Evolutionary conservation across 2,888 invertebrate species (phyloP).

Genomic region (Agrochola litura): DNA sequence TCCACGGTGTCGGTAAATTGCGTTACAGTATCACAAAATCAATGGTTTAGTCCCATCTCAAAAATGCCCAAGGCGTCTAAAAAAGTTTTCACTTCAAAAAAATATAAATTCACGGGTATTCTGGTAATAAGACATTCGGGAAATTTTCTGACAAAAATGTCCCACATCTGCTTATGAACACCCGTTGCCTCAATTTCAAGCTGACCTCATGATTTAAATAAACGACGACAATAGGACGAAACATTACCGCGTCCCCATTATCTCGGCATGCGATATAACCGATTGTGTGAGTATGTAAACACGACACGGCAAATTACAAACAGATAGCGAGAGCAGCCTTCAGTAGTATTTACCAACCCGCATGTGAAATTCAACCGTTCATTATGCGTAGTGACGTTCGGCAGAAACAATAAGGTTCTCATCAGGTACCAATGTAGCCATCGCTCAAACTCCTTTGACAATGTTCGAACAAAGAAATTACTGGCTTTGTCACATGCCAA

Average conservation of each 20-base stretch:
- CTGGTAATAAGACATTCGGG: not conserved
- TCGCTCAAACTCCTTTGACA: conserved; percentile 48
- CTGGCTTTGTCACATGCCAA: conserved; percentile 8
- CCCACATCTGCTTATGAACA: not conserved
- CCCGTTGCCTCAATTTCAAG: not conserved
- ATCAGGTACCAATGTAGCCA: conserved; percentile 35
- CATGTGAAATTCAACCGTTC: conserved; percentile 73
- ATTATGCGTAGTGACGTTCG: conserved; percentile 67
- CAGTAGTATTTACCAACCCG: conserved; percentile 69
- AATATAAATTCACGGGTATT: no score
- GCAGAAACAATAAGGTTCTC: conserved; percentile 57
- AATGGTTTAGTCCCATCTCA: no score
- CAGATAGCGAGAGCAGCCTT: conserved; percentile 53
- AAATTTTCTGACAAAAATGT: not conserved
- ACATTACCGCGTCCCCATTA: conserved; percentile 36
- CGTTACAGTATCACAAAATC: no score
- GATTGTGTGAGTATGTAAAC: conserved; percentile 48
- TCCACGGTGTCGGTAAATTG: no score
- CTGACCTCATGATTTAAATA: conserved; percentile 5
- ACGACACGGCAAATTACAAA: conserved; percentile 56
- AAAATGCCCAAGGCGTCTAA: no score
- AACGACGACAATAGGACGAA: conserved; percentile 9
- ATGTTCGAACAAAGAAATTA: conserved; percentile 18
- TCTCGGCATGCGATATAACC: conserved; percentile 3
- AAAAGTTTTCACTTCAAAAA: no score